These are phyloP conservation scores for Nebria brevicollis DNA, from an alignment of 2,888 invertebrate species.

Conservation along the genomic window DNA sequence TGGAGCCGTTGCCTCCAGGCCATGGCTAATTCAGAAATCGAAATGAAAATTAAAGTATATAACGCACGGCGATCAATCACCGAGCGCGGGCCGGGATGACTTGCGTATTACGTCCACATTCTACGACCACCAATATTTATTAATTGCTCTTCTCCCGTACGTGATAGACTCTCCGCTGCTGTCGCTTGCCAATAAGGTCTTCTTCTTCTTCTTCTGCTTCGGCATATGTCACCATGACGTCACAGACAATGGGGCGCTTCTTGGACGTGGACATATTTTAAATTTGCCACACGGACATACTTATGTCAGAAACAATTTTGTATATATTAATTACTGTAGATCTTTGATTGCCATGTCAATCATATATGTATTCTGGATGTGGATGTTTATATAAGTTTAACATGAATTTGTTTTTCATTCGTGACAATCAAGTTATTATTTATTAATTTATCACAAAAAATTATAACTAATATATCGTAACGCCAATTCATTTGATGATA, in stretches of 20 bases:
- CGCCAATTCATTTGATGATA: conserved; percentile 9
- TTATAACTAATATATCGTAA: background rate
- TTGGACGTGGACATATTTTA: background rate
- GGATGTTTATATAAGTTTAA: too few relatives aligned
- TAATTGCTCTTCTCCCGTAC: conserved; percentile 29
- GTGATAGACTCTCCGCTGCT: conserved; percentile 26
- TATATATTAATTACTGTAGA: background rate
- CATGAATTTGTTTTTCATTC: too few relatives aligned
- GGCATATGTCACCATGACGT: conserved; percentile 6
- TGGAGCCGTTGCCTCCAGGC: conserved; percentile 55
- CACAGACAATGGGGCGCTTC: background rate
- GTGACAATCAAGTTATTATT: background rate
- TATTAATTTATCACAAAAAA: background rate
- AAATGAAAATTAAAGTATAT: conserved; percentile 56
- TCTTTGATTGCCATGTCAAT: conserved; percentile 5
- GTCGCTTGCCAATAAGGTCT: conserved; percentile 16
- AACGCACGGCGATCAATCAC: conserved; percentile 55
- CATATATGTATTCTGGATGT: background rate
- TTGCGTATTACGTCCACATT: conserved; percentile 48
- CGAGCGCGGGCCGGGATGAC: conserved; percentile 58
- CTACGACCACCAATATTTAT: conserved; percentile 31
- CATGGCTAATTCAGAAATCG: conserved; percentile 58
- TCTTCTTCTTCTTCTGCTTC: background rate
- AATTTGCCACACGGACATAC: conserved; percentile 22
- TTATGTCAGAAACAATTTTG: conserved; percentile 3